Evolutionary conservation across 2,888 invertebrate species (phyloP).

Genomic region (Caenorhabditis sp.): DNA sequence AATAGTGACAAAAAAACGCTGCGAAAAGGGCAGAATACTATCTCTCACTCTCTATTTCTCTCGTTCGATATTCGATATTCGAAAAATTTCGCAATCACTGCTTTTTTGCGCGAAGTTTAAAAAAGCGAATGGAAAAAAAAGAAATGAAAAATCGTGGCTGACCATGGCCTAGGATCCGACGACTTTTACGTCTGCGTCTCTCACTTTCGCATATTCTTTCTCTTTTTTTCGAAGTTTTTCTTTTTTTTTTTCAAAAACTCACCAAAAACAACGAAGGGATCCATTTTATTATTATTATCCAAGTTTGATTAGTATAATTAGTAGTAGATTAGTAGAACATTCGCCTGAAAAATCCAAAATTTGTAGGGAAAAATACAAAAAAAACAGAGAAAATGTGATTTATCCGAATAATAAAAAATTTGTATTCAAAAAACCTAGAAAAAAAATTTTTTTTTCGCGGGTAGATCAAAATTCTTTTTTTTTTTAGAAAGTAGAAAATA

Average conservation of each 20-base stretch:
- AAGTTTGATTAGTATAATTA: neutral
- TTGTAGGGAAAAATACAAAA: neutral
- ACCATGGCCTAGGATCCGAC: neutral
- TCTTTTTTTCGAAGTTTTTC: neutral
- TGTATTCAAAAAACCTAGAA: neutral
- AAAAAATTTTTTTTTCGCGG: neutral
- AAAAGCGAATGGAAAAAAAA: neutral
- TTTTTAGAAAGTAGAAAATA: neutral
- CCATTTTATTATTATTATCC: neutral
- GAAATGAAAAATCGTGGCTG: neutral
- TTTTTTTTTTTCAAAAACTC: neutral
- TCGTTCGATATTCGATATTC: no score
- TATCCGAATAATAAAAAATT: neutral
- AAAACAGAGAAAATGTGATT: neutral
- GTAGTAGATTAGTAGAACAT: neutral
- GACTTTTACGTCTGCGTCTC: neutral
- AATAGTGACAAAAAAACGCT: neutral
- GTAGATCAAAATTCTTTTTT: neutral
- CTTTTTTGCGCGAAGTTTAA: neutral
- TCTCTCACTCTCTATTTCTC: neutral
- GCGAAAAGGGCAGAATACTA: neutral
- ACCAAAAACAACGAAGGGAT: neutral
- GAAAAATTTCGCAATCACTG: neutral
- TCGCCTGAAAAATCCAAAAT: neutral
- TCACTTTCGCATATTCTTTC: neutral